A percentile compares a stretch with the other conserved stretches of the same genome.
These are phyloP conservation scores for Apostichopus parvimensis DNA, from an alignment of 35 echinoderm and acorn worm species.

Conservation along the genomic window DNA sequence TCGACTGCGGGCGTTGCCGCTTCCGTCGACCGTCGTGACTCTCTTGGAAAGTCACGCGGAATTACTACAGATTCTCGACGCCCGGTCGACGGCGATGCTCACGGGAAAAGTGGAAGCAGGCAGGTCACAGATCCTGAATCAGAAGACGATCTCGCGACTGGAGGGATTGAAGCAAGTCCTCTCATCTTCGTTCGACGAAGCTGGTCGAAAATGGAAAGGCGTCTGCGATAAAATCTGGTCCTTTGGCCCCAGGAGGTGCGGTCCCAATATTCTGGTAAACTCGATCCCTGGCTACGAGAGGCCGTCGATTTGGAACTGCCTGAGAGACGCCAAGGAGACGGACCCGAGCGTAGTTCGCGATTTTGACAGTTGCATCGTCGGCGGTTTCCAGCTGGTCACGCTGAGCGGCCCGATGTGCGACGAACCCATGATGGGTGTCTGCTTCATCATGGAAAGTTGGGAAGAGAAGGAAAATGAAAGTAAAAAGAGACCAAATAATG, in stretches of 20 bases:
- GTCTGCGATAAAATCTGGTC: slow-evolving; percentile 77
- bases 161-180: slow-evolving; percentile 66
- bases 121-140: slow-evolving; percentile 19
- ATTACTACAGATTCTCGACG: slow-evolving; percentile 79
- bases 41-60: slow-evolving; percentile 82
- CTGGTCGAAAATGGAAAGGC: slow-evolving; percentile 88
- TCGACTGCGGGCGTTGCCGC: slow-evolving; percentile 68
- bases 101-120: slow-evolving; percentile 58
- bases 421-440: slow-evolving; percentile 99
- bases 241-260: slow-evolving; percentile 87
- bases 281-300: slow-evolving; percentile 75
- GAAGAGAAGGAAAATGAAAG: slow-evolving; percentile 13
- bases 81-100: slow-evolving; percentile 46
- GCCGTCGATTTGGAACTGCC: slow-evolving; percentile 75
- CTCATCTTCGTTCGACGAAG: slow-evolving; percentile 67
- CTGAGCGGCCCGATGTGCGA: slow-evolving; percentile 90
- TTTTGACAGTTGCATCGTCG: slow-evolving; percentile 88
- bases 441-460: slow-evolving; percentile 82
- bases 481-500: not conserved
- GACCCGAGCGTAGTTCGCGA: slow-evolving; percentile 48
- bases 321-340: slow-evolving; percentile 24
- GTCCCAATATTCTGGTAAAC: slow-evolving; percentile 92
- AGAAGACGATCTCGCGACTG: slow-evolving; percentile 48
- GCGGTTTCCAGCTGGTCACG: slow-evolving; percentile 94
- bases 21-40: slow-evolving; percentile 70